Evolutionary conservation across 2,888 invertebrate species (phyloP).

Genomic region (Linyphia triangularis): DNA sequence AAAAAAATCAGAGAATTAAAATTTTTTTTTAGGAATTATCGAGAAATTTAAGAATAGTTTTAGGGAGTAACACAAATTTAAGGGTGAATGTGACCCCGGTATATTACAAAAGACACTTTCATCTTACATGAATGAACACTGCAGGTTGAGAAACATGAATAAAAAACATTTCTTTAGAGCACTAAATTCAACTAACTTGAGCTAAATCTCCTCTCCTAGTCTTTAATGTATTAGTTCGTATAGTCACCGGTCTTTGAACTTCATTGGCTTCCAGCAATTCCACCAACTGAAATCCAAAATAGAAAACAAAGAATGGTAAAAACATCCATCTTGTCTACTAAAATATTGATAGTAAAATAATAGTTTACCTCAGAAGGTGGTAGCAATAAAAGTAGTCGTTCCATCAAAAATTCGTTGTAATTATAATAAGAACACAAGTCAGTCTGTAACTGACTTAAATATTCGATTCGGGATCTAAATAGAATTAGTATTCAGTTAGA

Average conservation of each 20-base stretch:
- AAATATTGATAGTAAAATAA: neutral
- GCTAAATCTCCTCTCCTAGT: constrained; percentile 92
- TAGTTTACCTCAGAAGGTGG: constrained; percentile 85
- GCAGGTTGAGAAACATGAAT: neutral
- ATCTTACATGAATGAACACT: no score
- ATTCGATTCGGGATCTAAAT: constrained; percentile 88
- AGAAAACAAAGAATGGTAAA: neutral
- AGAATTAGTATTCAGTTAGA: neutral
- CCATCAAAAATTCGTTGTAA: constrained; percentile 97
- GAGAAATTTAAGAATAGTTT: neutral
- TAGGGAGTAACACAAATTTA: neutral
- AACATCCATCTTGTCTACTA: neutral
- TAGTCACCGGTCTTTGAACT: constrained; percentile 94
- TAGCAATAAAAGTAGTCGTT: constrained; percentile 93
- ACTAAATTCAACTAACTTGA: constrained; percentile 82
- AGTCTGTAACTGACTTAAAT: constrained; percentile 87
- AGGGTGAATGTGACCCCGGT: neutral
- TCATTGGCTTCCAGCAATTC: constrained; percentile 98
- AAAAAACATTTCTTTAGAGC: neutral
- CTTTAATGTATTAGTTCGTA: constrained; percentile 96
- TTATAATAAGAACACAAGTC: constrained; percentile 97
- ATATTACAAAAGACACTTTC: neutral
- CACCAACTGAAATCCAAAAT: constrained; percentile 82
- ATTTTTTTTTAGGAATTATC: neutral
- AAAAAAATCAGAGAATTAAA: no score